Base-by-base conservation (phyloP, 2,113 vertebrate species). In the Hypomesus transpacificus region DNA sequence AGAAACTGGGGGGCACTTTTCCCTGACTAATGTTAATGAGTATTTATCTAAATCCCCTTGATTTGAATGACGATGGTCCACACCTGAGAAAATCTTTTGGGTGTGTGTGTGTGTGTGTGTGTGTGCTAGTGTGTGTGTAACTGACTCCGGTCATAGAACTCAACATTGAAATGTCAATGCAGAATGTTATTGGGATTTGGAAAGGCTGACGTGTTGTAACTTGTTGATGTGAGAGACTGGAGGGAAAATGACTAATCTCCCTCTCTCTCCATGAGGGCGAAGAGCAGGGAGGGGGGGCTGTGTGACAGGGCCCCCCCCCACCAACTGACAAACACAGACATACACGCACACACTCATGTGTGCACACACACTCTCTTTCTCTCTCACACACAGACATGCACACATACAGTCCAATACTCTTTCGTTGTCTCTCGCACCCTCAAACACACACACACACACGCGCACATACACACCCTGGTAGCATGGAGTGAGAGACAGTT, bases 171-270 rank as follows among this genome's bases (percentile, higher is more conserved):
- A 86, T 87, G 87, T 86, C 87, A 46, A 46, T 46, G 39, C 39
- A 46, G 39, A 21, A 7, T 59, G 13, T 59, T 59, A 59, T 26
- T 24, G 5, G 13, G 26, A 85, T 82, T 81, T 86, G n/a, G 18
- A n/a, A 70, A 14, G 75, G 61, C 79, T 77, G 87, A 87, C 84
- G 5, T 85, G 89, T 82, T 80, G 82, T 84, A 85, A 88, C 88
- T 89, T 53, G 83, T 28, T 52, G 16, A 62, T 80, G 82, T 85
- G 78, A 84, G 84, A 58, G 34, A 85, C 86, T 81, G 31, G 81
- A 57, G 86, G 84, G 75, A 71, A 78, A 81, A 84, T 88, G 87
- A 89, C 84, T 87, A 89, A 88, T 84, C 75, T 74, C 31, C 87
- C 71, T 74, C 39, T 46, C 39, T 46, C 31, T 34, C 31, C 31